Percentiles rank a stretch among this genome's conserved stretches.
Conservation (phyloP, 2,797 vertebrate genomes). For the Amphiprion clarkii region DNA sequence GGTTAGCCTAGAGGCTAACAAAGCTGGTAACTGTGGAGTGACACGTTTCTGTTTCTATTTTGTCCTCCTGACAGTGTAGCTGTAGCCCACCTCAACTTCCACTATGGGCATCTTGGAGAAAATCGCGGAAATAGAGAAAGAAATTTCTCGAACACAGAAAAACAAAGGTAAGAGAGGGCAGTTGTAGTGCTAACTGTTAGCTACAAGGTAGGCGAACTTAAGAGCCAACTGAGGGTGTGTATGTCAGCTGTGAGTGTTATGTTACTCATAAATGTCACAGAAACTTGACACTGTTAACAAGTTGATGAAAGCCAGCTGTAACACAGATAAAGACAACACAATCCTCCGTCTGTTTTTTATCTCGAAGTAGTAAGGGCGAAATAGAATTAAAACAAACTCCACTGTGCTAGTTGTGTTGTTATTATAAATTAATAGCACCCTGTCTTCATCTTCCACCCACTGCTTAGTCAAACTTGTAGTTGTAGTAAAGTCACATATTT, state of each 20-base stretch:
- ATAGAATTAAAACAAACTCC: too few species aligned
- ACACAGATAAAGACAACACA: not conserved
- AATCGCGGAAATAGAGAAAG: slow-evolving; percentile 96
- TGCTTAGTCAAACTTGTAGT: not conserved
- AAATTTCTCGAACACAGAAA: slow-evolving; percentile 97
- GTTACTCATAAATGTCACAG: slow-evolving; percentile 9
- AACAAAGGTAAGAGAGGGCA: slow-evolving; percentile 91
- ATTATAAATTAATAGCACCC: too few species aligned
- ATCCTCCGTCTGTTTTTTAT: too few species aligned
- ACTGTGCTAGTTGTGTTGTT: not conserved
- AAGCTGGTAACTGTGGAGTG: slow-evolving; percentile 60
- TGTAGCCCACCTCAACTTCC: slow-evolving; percentile 15
- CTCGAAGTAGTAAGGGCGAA: too few species aligned
- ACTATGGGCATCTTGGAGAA: slow-evolving; percentile 96
- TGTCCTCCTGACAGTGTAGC: slow-evolving; percentile 39
- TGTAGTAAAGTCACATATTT: too few species aligned
- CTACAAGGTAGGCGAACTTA: slow-evolving; percentile 16
- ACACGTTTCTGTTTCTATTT: slow-evolving; percentile 69
- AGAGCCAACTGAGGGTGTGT: slow-evolving; percentile 17
- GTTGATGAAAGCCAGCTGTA: not conserved
- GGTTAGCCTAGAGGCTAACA: slow-evolving; percentile 66
- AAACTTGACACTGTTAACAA: not conserved
- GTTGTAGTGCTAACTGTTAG: slow-evolving; percentile 28
- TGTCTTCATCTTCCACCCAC: not conserved
- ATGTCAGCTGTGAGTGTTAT: slow-evolving; percentile 4